Evolutionary conservation across 1,140 invertebrate genomes (phyloP), one percentile per base, ranked within the genome.

Genomic region (Pogonomyrmex barbatus): DNA sequence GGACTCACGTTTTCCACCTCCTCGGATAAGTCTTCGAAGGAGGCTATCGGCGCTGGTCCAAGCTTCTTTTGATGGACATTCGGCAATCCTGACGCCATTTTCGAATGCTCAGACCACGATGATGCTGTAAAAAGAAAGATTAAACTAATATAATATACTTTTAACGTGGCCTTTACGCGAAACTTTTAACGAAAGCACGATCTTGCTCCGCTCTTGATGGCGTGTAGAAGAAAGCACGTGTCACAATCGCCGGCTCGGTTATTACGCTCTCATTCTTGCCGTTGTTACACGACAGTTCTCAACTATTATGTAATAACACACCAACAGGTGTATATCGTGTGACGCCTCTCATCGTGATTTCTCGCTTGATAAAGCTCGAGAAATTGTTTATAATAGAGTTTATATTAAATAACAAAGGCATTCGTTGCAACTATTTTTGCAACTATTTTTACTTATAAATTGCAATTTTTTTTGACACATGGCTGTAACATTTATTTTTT

Each of bases 1-100:
- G 87, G 95, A 95, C 96, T 94, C 91, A 94, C 95, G 90, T 95
- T 95, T 95, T 96, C 96, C 95, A 97, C 96, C 95, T 98, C 97
- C 95, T 98, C 98, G 90, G 97, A 97, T 91, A 98, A 96, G 95
- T 98, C 98, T 96, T 98, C 98, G 95, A 98, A 98, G 87, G 98
- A 98, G 93, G 98, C 98, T 94, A 98, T 97, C 92, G 98, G 98
- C 92, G 98, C 98, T 93, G 97, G 97, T 94, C 98, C 98, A 96
- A 97, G 97, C 94, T 97, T 96, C 95, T 96, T 96, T 95, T 97
- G 97, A 93, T 93, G 93, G 77, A 93, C 93, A 82, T 93, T 94
- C 91, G 94, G 94, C 71, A 95, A 93, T 90, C 93, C 92, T 91
- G 92, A 93, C 86, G 93, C 94, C 94, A 95, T 95, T 87, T 89